A percentile compares a stretch with the other conserved stretches of the same genome.
phyloP scores from a whole-genome alignment of 92 coral and sea anemone genomes.

The Epizoanthus ramosus region DNA sequence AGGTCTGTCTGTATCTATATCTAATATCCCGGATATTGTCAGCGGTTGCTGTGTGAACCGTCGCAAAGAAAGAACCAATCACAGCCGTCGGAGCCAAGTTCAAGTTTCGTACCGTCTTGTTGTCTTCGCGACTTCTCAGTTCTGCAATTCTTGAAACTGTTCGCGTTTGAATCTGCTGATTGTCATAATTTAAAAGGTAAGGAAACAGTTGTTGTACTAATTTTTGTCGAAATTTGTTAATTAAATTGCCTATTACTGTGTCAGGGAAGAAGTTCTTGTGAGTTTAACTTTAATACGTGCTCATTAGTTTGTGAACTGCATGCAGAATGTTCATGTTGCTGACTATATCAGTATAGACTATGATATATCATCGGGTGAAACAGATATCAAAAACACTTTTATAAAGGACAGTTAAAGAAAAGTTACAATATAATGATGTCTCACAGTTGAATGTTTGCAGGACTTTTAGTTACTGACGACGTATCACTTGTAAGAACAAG shows the following conservation, averaged over 20 bases:
- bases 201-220: not conserved
- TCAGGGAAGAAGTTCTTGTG: no score
- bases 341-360: not conserved
- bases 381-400: not conserved
- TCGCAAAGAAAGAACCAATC: constrained; percentile 60
- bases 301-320: no score
- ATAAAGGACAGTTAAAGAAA: not conserved
- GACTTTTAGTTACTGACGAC: not conserved
- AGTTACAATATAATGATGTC: not conserved
- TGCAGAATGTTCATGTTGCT: no score
- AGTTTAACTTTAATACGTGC: no score
- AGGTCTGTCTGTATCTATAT: no score
- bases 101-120: constrained; percentile 60
- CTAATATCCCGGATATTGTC: constrained; percentile 14
- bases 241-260: no score
- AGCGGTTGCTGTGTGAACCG: constrained; percentile 26
- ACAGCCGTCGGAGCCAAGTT: constrained; percentile 75
- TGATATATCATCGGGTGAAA: no score
- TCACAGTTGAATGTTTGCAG: constrained; percentile 20
- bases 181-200: not conserved
- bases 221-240: no score
- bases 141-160: not conserved
- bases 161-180: not conserved
- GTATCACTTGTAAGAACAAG: not conserved
- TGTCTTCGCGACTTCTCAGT: constrained; percentile 17